phyloP scores from a whole-genome alignment of 2,888 invertebrate species.

The Thymelicus sylvestris region DNA sequence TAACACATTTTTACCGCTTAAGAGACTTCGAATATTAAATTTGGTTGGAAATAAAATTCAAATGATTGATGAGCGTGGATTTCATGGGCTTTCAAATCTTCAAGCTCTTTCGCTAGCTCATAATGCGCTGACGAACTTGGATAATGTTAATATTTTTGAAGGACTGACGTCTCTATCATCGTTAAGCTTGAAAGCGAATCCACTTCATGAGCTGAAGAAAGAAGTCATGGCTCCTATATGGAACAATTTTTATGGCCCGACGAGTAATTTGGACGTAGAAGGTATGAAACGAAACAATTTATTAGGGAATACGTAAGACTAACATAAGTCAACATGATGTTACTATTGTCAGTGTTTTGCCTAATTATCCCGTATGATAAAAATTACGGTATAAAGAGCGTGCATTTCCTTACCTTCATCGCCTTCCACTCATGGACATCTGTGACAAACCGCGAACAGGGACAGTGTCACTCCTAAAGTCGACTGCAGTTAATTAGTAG shows the following conservation, averaged over 20 bases:
- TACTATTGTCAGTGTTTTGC: too few relatives aligned
- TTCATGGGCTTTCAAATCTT: slow-evolving; percentile 64
- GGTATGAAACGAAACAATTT: slow-evolving; percentile 52
- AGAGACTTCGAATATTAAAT: slow-evolving; percentile 61
- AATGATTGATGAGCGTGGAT: slow-evolving; percentile 76
- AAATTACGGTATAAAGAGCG: too few relatives aligned
- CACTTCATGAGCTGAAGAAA: slow-evolving; percentile 59
- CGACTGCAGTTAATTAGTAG: too few relatives aligned
- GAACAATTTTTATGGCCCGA: slow-evolving; percentile 60
- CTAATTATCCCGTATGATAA: too few relatives aligned
- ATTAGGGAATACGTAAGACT: neutral
- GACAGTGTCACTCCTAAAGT: too few relatives aligned
- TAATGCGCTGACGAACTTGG: slow-evolving; percentile 64
- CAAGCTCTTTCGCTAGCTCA: slow-evolving; percentile 64
- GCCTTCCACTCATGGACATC: too few relatives aligned
- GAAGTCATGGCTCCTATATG: slow-evolving; percentile 67
- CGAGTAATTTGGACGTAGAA: slow-evolving; percentile 68
- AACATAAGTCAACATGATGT: too few relatives aligned
- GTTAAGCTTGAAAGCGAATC: slow-evolving; percentile 68
- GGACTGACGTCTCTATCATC: slow-evolving; percentile 58
- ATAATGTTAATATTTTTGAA: slow-evolving; percentile 64
- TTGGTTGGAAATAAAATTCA: slow-evolving; percentile 75
- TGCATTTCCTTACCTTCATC: too few relatives aligned
- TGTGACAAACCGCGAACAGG: too few relatives aligned
- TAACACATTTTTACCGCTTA: slow-evolving; percentile 86